These are phyloP conservation scores for Tupiocoris notatus DNA, from an alignment of 2,888 invertebrate species.

Conservation along the genomic window DNA sequence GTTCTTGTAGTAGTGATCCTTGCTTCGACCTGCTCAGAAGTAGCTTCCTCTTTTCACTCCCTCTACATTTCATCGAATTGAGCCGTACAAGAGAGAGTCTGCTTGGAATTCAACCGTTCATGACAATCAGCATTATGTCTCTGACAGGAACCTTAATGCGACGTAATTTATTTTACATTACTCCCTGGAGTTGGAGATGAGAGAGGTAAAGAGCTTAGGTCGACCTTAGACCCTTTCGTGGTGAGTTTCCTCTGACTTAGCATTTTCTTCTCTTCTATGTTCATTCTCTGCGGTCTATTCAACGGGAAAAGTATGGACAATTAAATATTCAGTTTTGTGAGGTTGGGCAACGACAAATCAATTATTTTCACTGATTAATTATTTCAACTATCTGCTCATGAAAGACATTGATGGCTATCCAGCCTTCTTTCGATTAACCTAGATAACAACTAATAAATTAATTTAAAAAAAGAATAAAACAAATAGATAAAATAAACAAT, in stretches of 20 bases:
- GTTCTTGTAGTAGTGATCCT: background rate
- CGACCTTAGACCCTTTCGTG: background rate
- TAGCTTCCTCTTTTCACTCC: background rate
- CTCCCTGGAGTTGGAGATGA: background rate
- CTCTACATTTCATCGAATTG: background rate
- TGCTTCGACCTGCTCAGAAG: background rate
- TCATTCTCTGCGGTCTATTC: background rate
- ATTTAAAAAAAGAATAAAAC: no score
- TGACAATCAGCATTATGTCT: background rate
- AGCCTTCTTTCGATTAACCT: no score
- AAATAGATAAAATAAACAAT: no score
- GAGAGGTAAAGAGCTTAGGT: background rate
- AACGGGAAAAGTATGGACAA: no score
- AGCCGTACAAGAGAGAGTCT: background rate
- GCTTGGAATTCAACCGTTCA: background rate
- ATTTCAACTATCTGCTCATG: no score
- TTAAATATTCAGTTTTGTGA: no score
- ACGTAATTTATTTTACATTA: background rate
- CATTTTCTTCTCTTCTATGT: background rate
- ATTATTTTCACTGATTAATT: no score
- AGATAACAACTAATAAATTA: no score
- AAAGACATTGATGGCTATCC: no score
- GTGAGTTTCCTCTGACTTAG: background rate
- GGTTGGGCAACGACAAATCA: no score
- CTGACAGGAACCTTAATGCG: background rate